A percentile compares a stretch with the other conserved stretches of the same genome.
Conservation (phyloP, 1,140 invertebrate genomes). For the Cotesia typhae region DNA sequence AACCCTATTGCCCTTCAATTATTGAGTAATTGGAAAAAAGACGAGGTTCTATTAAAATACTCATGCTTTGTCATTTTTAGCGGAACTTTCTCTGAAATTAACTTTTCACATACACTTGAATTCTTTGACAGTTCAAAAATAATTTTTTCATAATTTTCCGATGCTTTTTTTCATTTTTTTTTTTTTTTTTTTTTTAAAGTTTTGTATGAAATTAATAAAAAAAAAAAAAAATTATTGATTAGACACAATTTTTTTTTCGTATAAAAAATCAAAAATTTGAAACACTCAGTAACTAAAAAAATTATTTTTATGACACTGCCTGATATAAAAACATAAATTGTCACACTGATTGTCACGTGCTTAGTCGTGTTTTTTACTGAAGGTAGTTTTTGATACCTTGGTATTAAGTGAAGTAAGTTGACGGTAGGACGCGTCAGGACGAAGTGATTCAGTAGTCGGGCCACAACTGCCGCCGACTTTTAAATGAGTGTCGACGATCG, state of each 20-base stretch:
- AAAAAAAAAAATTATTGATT: too few species aligned
- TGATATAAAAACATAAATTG: background rate
- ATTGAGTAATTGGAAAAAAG: background rate
- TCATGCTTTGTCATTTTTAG: too few species aligned
- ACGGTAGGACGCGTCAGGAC: constrained; percentile 28
- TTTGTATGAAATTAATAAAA: too few species aligned
- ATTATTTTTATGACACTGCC: background rate
- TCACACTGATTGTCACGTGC: background rate
- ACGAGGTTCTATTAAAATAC: background rate
- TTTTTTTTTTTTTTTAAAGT: too few species aligned
- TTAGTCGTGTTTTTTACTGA: background rate
- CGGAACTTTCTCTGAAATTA: too few species aligned
- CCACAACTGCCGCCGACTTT: constrained; percentile 17
- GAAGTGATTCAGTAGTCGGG: background rate
- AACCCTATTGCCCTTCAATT: background rate
- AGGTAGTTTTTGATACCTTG: background rate
- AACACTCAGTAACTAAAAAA: too few species aligned
- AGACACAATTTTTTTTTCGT: too few species aligned
- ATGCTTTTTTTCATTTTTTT: too few species aligned
- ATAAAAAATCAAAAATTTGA: too few species aligned
- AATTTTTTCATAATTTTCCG: too few species aligned
- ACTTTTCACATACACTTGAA: too few species aligned
- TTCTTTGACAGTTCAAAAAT: too few species aligned
- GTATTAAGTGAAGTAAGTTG: constrained; percentile 1
- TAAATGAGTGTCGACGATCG: background rate